Conservation (phyloP, 2,797 vertebrate genomes). For the Mormyrus hasselquistii region DNA sequence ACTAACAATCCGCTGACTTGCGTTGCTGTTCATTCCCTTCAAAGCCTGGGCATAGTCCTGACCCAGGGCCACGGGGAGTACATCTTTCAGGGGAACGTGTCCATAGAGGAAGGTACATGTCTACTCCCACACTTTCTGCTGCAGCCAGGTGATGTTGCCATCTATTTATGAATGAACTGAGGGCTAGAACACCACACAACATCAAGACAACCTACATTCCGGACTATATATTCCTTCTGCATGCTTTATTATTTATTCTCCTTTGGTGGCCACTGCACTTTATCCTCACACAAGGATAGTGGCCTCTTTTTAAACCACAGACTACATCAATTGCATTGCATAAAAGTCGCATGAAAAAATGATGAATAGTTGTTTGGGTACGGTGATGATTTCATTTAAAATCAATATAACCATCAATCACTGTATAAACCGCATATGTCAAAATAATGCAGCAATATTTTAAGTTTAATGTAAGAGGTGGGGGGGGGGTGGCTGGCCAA, state of each 20-base stretch:
- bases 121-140: background rate
- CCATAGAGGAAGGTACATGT: constrained; percentile 82
- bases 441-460: background rate
- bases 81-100: constrained; percentile 82
- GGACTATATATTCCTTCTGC: background rate
- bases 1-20: background rate
- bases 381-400: background rate
- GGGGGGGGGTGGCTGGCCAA: background rate
- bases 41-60: constrained; percentile 81
- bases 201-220: background rate
- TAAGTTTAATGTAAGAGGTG: background rate
- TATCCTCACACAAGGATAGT: background rate
- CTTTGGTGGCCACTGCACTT: background rate
- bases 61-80: constrained; percentile 80
- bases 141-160: background rate
- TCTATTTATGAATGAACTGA: constrained; percentile 6
- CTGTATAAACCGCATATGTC: background rate
- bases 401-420: constrained; percentile 4
- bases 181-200: background rate
- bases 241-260: background rate
- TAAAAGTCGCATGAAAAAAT: background rate
- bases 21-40: background rate
- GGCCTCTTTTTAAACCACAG: background rate
- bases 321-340: background rate
- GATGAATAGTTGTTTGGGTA: background rate